A percentile compares a stretch with the other conserved stretches of the same genome.
Evolutionary conservation across 2,797 vertebrate genomes (phyloP).

Genomic region (Podargus strigoides): DNA sequence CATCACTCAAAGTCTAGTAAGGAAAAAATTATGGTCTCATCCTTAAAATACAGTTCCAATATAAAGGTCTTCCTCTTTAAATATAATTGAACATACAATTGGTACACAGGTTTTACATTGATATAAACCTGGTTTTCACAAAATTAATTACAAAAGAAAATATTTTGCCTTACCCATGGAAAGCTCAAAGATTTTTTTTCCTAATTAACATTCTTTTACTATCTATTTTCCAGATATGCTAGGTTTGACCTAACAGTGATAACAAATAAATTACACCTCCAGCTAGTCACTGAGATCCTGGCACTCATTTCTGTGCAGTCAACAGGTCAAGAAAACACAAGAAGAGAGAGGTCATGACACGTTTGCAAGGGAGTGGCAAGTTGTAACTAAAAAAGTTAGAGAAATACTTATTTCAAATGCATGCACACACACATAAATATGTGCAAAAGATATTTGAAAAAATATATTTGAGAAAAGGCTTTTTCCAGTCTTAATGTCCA

Average conservation of each 20-base stretch:
- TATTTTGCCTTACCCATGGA: neutral
- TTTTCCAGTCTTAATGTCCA: neutral
- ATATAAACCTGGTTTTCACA: neutral
- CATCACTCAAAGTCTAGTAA: neutral
- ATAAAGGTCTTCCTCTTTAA: neutral
- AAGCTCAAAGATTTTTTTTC: neutral
- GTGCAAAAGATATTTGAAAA: neutral
- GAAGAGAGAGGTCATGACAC: constrained; percentile 9
- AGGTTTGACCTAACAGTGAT: constrained; percentile 60
- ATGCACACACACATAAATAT: rapidly evolving
- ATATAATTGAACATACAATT: neutral
- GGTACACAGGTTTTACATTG: rapidly evolving
- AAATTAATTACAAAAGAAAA: neutral
- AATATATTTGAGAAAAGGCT: neutral
- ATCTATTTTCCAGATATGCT: constrained; percentile 12
- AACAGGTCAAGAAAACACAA: constrained; percentile 15
- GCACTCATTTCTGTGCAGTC: neutral
- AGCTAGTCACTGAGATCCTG: constrained; percentile 44
- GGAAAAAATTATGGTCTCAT: neutral
- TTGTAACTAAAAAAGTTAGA: neutral
- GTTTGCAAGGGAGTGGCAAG: constrained; percentile 38
- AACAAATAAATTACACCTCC: constrained; percentile 18
- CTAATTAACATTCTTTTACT: neutral
- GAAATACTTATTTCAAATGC: neutral
- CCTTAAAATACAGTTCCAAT: neutral